Base-by-base conservation (phyloP, 2,113 vertebrate species). In the Nothobranchius furzeri region DNA sequence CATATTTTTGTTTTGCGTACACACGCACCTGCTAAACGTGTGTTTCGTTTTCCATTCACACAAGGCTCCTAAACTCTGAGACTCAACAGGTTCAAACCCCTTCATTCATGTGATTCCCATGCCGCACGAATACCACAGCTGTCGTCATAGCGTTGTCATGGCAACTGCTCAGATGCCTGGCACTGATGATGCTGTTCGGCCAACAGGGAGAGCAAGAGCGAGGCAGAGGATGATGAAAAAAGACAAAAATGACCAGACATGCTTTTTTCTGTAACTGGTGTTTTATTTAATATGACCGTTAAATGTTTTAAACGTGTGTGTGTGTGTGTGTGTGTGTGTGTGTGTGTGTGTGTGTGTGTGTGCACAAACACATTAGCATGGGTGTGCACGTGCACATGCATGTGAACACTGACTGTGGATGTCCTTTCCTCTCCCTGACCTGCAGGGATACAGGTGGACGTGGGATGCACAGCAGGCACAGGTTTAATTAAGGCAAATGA, bases 401-500 rank as follows among this genome's bases (percentile, higher is more conserved):
- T 57, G 30, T 13, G 35, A 35, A 60, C 42, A 52, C 20, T 20
- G 20, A 20, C 20, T 20, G 36, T 74, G 67, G 66, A 58, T 64
- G 50, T 42, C 64, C 70, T 56, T 51, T 60, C 49, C 46, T 15
- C 20, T 36, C 61, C 12, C 72, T 62, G 60, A 77, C 50, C 81
- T 76, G 77, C 63, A 73, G 78, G 76, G 66, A 78, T 77, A 68
- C 70, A 64, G 70, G 72, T 55, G 52, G 68, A 70, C 20, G 70
- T 52, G 60, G 66, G 73, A 78, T 78, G 73, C 86, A 81, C 85
- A 89, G 90, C 83, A 81, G 83, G 85, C 70, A 73, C 80, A 89
- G 90, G 86, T 59, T 89, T 90, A 87, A 91, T 89, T 89, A 60
- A 91, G 89, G 84, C 60, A 58, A 20, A 52, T 48, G 74, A 77